These are phyloP conservation scores for Balearica regulorum DNA, from an alignment of 2,797 vertebrate species.

Conservation along the genomic window DNA sequence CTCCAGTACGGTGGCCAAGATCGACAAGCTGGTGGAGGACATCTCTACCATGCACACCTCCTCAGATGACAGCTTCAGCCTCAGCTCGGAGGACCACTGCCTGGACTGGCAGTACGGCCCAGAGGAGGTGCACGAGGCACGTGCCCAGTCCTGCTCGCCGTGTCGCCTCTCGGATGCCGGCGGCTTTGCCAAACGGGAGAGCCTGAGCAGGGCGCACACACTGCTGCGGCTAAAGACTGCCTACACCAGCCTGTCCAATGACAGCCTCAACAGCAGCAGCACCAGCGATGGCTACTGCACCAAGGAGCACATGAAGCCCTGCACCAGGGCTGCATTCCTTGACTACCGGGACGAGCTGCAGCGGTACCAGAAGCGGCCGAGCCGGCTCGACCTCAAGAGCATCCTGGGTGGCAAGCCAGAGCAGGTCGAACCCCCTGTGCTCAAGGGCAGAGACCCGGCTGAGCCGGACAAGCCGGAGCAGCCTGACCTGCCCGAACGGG, in stretches of 20 bases:
- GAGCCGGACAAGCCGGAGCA: slow-evolving; percentile 72
- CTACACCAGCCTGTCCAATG: slow-evolving; percentile 89
- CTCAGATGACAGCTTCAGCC: slow-evolving; percentile 96
- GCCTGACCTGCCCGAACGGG: slow-evolving; percentile 50
- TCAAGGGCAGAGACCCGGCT: slow-evolving; percentile 68
- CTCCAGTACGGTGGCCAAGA: slow-evolving; percentile 91
- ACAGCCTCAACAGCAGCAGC: slow-evolving; percentile 94
- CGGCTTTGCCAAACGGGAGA: slow-evolving; percentile 79
- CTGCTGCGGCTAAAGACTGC: slow-evolving; percentile 87
- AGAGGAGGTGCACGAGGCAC: slow-evolving; percentile 84
- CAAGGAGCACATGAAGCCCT: slow-evolving; percentile 84
- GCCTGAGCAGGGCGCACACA: slow-evolving; percentile 80
- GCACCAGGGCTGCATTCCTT: slow-evolving; percentile 71
- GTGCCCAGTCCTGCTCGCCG: slow-evolving; percentile 90
- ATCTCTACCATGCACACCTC: slow-evolving; percentile 94
- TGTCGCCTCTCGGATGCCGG: slow-evolving; percentile 84
- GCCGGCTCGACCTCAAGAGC: slow-evolving; percentile 87
- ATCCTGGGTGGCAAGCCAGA: slow-evolving; percentile 71
- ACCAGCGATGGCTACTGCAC: slow-evolving; percentile 91
- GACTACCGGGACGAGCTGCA: slow-evolving; percentile 64
- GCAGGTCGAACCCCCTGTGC: slow-evolving; percentile 44
- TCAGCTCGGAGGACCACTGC: slow-evolving; percentile 94
- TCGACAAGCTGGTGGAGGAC: slow-evolving; percentile 94
- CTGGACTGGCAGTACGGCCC: slow-evolving; percentile 88
- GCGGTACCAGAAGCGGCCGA: slow-evolving; percentile 82